Evolutionary conservation across 1,140 invertebrate species (phyloP).

Genomic region (Stegodyphus dumicola): DNA sequence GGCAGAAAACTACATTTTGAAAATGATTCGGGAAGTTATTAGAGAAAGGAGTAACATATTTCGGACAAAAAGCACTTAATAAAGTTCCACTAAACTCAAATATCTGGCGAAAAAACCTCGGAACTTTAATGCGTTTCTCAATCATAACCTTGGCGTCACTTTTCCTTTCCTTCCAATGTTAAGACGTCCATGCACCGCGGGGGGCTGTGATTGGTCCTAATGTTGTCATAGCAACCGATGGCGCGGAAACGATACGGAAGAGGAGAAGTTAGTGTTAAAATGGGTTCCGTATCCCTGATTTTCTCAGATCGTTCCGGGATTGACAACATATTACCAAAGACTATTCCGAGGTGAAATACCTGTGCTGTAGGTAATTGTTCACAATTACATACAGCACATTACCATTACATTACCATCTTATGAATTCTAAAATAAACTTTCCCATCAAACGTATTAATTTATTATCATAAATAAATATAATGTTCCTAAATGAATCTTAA

Average conservation of each 20-base stretch:
- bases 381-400: too few species aligned
- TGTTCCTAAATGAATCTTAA: too few species aligned
- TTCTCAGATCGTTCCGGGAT: too few species aligned
- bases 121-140: constrained; percentile 12
- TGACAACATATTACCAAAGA: too few species aligned
- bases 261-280: constrained; percentile 51
- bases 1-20: neutral
- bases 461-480: too few species aligned
- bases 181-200: neutral
- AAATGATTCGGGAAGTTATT: constrained; percentile 14
- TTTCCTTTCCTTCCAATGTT: constrained; percentile 29
- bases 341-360: too few species aligned
- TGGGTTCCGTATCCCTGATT: constrained; percentile 17
- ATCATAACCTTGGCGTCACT: constrained; percentile 49
- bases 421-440: too few species aligned
- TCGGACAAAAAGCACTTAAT: constrained; percentile 23
- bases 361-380: too few species aligned
- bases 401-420: too few species aligned
- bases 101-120: constrained; percentile 18
- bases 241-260: constrained; percentile 47
- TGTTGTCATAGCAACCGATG: constrained; percentile 40
- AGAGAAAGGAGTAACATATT: neutral
- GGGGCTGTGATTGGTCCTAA: constrained; percentile 38
- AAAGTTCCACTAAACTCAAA: constrained; percentile 30
- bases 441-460: too few species aligned